Evolutionary conservation across 2,888 invertebrate genomes (phyloP).

Genomic region (Dynastes tityus): DNA sequence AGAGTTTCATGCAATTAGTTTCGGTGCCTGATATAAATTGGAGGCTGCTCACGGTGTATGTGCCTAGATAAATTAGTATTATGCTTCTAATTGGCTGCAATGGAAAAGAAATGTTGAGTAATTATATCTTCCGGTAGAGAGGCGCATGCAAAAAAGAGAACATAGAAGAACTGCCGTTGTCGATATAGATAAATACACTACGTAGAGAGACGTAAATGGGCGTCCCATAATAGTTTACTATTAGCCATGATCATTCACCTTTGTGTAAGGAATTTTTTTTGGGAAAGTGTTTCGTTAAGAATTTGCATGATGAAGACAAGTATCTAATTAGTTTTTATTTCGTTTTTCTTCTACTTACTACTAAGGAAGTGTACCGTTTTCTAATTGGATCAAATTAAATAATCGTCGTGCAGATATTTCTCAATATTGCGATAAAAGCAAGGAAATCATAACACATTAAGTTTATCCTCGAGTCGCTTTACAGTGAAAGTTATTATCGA

Average conservation of each 20-base stretch:
- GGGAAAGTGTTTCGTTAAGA: constrained; percentile 9
- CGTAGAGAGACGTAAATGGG: neutral
- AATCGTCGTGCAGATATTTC: neutral
- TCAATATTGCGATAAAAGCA: neutral
- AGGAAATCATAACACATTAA: constrained; percentile 10
- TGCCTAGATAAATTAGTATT: constrained; percentile 21
- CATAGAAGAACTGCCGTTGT: neutral
- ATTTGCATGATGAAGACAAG: neutral
- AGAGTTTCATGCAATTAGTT: constrained; percentile 36
- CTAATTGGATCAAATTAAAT: constrained; percentile 1
- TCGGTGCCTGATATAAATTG: constrained; percentile 26
- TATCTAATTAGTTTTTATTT: constrained; percentile 2
- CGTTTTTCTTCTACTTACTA: neutral
- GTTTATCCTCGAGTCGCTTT: neutral
- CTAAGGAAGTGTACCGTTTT: constrained; percentile 15
- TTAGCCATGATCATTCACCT: constrained; percentile 11
- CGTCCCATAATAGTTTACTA: neutral
- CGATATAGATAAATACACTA: neutral
- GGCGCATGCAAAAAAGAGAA: neutral
- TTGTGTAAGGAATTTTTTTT: neutral
- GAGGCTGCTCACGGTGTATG: neutral
- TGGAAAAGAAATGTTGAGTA: constrained; percentile 5
- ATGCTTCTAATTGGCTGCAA: constrained; percentile 13
- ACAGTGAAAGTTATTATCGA: constrained; percentile 3
- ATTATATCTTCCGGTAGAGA: constrained; percentile 24